phyloP scores from a whole-genome alignment of 2,113 vertebrate genomes.

The Bos indicus region DNA sequence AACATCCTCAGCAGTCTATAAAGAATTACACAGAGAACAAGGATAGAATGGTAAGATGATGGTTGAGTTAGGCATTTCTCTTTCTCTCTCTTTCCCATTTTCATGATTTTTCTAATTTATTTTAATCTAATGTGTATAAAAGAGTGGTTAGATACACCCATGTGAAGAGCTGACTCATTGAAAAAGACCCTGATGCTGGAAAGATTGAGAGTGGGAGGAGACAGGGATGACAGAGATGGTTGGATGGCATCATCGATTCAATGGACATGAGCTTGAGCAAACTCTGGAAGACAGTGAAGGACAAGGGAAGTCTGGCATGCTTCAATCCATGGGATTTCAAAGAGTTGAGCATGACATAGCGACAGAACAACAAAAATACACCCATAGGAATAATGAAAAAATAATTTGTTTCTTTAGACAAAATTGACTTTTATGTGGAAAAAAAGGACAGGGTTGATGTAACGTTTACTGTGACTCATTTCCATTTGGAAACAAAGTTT shows the following conservation, averaged over 20 bases:
- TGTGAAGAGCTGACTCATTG: neutral
- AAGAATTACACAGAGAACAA: neutral
- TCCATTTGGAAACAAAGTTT: neutral
- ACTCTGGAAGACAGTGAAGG: fast-evolving
- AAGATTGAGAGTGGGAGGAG: neutral
- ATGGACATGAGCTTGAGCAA: neutral
- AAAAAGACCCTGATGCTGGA: neutral
- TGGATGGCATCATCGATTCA: neutral
- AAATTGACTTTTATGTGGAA: neutral
- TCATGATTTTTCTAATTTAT: neutral
- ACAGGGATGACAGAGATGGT: neutral
- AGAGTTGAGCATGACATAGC: neutral
- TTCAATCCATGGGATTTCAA: neutral
- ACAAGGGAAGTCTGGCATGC: neutral
- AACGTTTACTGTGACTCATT: neutral
- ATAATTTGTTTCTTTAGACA: neutral
- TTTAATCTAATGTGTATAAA: neutral
- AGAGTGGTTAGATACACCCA: neutral
- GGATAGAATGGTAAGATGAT: neutral
- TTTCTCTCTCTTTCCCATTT: neutral
- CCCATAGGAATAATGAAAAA: neutral
- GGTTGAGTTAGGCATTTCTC: neutral
- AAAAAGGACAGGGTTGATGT: neutral
- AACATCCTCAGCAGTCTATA: neutral
- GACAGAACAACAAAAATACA: neutral